Percentiles rank a stretch among this genome's conserved stretches.
phyloP scores from a whole-genome alignment of 1,140 invertebrate genomes.

The Drosophila auraria region DNA sequence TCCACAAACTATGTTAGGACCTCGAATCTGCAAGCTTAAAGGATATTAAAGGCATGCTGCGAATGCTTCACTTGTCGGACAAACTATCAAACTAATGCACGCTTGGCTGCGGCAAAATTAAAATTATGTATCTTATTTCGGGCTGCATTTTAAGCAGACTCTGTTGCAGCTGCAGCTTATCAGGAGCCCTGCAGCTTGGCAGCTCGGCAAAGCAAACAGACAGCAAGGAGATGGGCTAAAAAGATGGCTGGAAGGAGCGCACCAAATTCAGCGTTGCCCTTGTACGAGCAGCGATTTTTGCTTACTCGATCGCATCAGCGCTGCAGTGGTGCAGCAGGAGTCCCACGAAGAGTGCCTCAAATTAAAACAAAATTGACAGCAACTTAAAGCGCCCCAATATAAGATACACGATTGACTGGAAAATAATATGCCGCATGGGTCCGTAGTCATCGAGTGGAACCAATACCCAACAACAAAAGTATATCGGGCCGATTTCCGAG shows the following conservation, averaged over 20 bases:
- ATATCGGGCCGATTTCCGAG: slow-evolving; percentile 71
- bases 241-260: slow-evolving; percentile 5
- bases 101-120: slow-evolving; percentile 61
- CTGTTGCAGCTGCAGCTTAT: slow-evolving; percentile 52
- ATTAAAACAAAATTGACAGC: slow-evolving; percentile 53
- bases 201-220: slow-evolving; percentile 47
- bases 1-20: not conserved
- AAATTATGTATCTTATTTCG: slow-evolving; percentile 60
- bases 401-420: slow-evolving; percentile 40
- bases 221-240: slow-evolving; percentile 1
- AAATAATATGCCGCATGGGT: slow-evolving; percentile 38
- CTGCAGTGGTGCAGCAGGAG: slow-evolving; percentile 22
- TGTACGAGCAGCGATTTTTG: slow-evolving; percentile 29
- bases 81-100: slow-evolving; percentile 67
- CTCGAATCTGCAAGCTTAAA: slow-evolving; percentile 20
- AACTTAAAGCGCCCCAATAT: slow-evolving; percentile 44
- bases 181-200: slow-evolving; percentile 48
- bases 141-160: slow-evolving; percentile 53
- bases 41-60: slow-evolving; percentile 5
- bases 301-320: slow-evolving; percentile 37
- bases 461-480: slow-evolving; percentile 21
- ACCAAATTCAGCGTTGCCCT: slow-evolving; percentile 14
- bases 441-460: slow-evolving; percentile 14
- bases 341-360: slow-evolving; percentile 40
- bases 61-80: slow-evolving; percentile 32